Conservation (phyloP, 2,113 vertebrate genomes). For the Sminthopsis crassicaudata region DNA sequence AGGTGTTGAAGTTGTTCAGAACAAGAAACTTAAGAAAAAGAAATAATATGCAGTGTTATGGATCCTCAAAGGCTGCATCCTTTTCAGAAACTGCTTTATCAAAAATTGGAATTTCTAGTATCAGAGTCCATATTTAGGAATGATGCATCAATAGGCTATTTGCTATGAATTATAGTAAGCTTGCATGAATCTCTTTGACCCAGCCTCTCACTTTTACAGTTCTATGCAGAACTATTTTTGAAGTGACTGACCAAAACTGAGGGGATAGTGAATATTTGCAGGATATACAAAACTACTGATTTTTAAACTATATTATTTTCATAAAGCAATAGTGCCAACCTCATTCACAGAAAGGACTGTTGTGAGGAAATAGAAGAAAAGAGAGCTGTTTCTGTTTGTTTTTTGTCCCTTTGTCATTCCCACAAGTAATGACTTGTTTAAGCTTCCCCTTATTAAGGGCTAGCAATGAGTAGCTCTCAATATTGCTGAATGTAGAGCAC, state of each 20-base stretch:
- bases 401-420: background rate
- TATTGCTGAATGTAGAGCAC: background rate
- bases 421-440: background rate
- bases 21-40: conserved; percentile 16
- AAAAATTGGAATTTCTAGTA: background rate
- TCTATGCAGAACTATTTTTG: background rate
- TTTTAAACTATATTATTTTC: background rate
- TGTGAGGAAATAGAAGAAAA: background rate
- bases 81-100: conserved; percentile 12
- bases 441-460: background rate
- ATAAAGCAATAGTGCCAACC: background rate
- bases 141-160: background rate
- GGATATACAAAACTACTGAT: background rate
- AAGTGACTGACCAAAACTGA: background rate
- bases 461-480: background rate
- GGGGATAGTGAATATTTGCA: background rate
- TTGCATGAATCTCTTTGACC: background rate
- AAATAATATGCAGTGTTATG: background rate
- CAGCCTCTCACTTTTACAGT: background rate
- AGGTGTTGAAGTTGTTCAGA: conserved; percentile 14
- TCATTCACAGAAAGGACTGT: background rate
- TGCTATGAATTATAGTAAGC: background rate
- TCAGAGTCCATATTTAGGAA: background rate
- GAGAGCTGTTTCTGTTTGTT: background rate
- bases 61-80: background rate